Base-by-base conservation (phyloP, 2,888 invertebrate genomes). In the Geotrupes spiniger region DNA sequence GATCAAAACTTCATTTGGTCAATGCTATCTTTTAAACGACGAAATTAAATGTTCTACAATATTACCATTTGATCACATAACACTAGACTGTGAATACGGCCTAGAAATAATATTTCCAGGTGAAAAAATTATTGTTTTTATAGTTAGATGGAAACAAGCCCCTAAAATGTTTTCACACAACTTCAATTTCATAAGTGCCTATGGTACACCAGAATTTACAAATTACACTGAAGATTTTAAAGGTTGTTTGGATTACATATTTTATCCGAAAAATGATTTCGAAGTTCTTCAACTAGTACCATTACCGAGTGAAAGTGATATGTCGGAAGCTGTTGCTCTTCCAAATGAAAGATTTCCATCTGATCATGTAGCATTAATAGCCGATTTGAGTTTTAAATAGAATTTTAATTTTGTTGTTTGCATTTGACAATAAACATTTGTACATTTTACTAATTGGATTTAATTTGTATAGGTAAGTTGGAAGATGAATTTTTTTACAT, bases 211-310 rank as follows among this genome's bases (percentile, higher is more conserved):
- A 0, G 74, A 79, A 36, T 94, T 83, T 65, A 96, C 95, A 0
- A 95, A 96, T 71, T 95, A 83, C 63, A 92, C 93, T 0, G 78
- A 76, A 1, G 82, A 79, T 0, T 97, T 96, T 75, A 80, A 85
- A 6, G 95, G 85, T 42, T 94, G 93, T 51, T 76, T 97, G 46
- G 97, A 97, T 74, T 96, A 96, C 64, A 94, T 97, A 63, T 94
- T 84, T 72, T 89, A 87, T 64, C 86, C 92, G 60, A 79, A 75
- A 51, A 74, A 80, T 46, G 74, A 78, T 43, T 71, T 90, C 10
- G 64, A 73, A 59, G 81, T 91, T 1, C 72, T 78, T 36, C 78
- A 87, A 78, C 83, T 88, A 1, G 79, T 94, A 47, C 93, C 94
- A 0, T 74, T 93, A 60, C 94, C 95, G 0, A 81, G 81, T 37